Conservation (phyloP, 1,140 invertebrate genomes). For the Drosophila obscura region DNA sequence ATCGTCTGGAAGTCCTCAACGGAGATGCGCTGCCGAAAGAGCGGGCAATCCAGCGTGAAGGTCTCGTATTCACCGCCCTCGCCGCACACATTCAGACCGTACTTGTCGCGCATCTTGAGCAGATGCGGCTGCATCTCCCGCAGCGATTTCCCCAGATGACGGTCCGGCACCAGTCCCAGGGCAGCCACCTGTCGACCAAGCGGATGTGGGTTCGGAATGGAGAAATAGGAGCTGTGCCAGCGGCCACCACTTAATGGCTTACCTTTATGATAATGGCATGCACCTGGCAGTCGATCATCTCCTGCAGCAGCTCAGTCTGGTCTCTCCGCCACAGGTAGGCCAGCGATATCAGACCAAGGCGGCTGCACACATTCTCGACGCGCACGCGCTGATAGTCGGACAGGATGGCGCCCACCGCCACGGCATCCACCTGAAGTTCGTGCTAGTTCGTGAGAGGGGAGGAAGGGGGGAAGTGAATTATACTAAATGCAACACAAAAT, state of each 20-base stretch:
- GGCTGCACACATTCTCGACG: slow-evolving; percentile 98
- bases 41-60: slow-evolving; percentile 97
- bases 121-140: slow-evolving; percentile 93
- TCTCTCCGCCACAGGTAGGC: slow-evolving; percentile 97
- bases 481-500: neutral
- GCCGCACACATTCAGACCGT: slow-evolving; percentile 98
- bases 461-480: neutral
- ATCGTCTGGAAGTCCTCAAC: slow-evolving; percentile 95
- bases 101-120: slow-evolving; percentile 95
- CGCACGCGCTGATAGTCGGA: slow-evolving; percentile 98
- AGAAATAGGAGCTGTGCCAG: neutral
- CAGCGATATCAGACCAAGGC: slow-evolving; percentile 94
- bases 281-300: slow-evolving; percentile 97
- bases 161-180: slow-evolving; percentile 92
- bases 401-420: slow-evolving; percentile 98
- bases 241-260: neutral
- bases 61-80: slow-evolving; percentile 99
- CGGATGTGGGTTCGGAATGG: neutral
- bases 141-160: slow-evolving; percentile 95
- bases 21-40: slow-evolving; percentile 95
- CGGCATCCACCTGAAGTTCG: slow-evolving; percentile 93
- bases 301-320: slow-evolving; percentile 96
- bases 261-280: slow-evolving; percentile 97
- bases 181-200: slow-evolving; percentile 88
- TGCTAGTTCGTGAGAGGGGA: slow-evolving; percentile 85